Evolutionary conservation across 2,113 vertebrate genomes (phyloP).

Genomic region (Poicephalus meyeri): DNA sequence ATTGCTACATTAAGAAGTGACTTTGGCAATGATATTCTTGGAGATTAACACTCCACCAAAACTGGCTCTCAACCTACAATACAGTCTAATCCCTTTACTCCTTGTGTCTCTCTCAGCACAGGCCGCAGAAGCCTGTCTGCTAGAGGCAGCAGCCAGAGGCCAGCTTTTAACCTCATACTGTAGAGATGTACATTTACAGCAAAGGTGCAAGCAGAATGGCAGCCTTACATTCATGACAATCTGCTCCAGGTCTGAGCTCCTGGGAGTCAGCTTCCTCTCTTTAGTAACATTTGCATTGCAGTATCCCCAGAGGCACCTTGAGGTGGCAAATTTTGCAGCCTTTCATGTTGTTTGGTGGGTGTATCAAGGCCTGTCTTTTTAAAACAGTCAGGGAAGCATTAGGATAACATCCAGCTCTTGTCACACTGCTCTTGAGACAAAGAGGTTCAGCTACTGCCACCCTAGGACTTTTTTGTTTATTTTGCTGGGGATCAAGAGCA

Average conservation of each 20-base stretch:
- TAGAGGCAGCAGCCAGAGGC: background rate
- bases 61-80: background rate
- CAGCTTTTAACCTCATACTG: background rate
- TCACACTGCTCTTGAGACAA: background rate
- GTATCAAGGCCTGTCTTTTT: background rate
- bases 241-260: background rate
- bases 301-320: background rate
- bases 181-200: background rate
- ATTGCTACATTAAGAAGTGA: slow-evolving; percentile 18
- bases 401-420: background rate
- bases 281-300: background rate
- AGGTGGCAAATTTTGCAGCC: background rate
- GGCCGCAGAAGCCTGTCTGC: background rate
- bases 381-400: background rate
- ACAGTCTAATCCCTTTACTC: background rate
- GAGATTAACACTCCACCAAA: slow-evolving; percentile 48
- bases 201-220: background rate
- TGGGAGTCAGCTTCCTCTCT: background rate
- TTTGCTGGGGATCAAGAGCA: background rate
- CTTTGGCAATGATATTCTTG: slow-evolving; percentile 29
- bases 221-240: background rate
- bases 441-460: background rate
- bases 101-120: background rate
- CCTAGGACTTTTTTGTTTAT: background rate
- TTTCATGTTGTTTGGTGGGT: background rate